Conservation (phyloP, 2,888 invertebrate species). For the Hemistola chrysoprasaria region DNA sequence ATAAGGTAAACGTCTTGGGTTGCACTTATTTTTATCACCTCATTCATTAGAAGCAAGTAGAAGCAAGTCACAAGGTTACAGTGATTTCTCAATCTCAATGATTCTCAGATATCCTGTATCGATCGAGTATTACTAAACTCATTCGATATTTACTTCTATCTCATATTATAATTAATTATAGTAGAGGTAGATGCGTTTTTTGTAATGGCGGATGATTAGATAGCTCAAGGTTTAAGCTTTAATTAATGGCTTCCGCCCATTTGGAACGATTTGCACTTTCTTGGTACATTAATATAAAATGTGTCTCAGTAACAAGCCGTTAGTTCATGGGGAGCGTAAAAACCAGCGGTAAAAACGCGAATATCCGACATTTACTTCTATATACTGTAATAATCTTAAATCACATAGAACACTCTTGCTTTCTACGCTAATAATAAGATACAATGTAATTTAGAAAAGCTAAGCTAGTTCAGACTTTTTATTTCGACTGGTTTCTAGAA, state of each 20-base stretch:
- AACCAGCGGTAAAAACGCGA: slow-evolving; percentile 11
- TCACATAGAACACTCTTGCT: slow-evolving; percentile 11
- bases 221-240: slow-evolving; percentile 1
- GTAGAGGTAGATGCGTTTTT: not conserved
- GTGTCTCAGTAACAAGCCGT: slow-evolving; percentile 2
- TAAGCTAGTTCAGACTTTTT: slow-evolving; percentile 23
- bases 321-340: not conserved
- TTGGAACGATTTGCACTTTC: not conserved
- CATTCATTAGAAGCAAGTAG: slow-evolving; percentile 22
- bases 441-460: slow-evolving; percentile 30
- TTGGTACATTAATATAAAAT: no score
- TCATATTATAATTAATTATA: no score
- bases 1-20: slow-evolving; percentile 20
- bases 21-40: slow-evolving; percentile 17
- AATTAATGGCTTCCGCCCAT: slow-evolving; percentile 5
- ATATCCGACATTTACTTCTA: slow-evolving; percentile 15
- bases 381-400: slow-evolving; percentile 20
- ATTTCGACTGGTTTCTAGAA: slow-evolving; percentile 37
- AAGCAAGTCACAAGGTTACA: slow-evolving; percentile 8
- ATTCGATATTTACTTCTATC: slow-evolving; percentile 3
- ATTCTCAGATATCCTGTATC: slow-evolving; percentile 42
- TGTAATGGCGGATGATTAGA: slow-evolving; percentile 6
- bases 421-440: slow-evolving; percentile 22
- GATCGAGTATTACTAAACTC: slow-evolving; percentile 17
- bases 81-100: slow-evolving; percentile 35